phyloP scores from a whole-genome alignment of 1,140 invertebrate genomes.

The Daktulosphaira vitifoliae region DNA sequence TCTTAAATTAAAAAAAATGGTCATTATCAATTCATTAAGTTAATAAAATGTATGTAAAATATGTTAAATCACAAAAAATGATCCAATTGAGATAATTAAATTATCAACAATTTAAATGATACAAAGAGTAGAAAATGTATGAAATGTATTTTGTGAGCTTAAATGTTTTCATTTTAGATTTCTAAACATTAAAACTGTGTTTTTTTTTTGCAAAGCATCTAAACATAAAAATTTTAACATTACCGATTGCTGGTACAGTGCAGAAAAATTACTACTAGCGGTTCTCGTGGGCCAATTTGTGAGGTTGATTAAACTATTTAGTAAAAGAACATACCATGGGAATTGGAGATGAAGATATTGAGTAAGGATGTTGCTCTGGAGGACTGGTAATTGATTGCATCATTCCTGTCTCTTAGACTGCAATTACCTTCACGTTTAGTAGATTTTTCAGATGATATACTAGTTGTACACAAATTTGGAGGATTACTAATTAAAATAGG shows the following conservation, averaged over 20 bases:
- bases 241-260: slow-evolving; percentile 31
- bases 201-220: no score
- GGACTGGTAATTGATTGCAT: slow-evolving; percentile 58
- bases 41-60: no score
- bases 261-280: slow-evolving; percentile 29
- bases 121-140: no score
- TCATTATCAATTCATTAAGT: no score
- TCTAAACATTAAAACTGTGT: no score
- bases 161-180: no score
- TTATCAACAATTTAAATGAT: no score
- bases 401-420: slow-evolving; percentile 41
- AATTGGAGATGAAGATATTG: slow-evolving; percentile 89
- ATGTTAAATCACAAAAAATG: no score
- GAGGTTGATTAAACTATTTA: slow-evolving; percentile 32
- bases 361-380: slow-evolving; percentile 85
- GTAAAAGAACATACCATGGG: slow-evolving; percentile 63
- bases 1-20: no score
- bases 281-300: slow-evolving; percentile 26
- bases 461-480: not conserved
- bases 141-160: no score
- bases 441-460: slow-evolving; percentile 21
- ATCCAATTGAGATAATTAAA: no score
- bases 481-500: not conserved
- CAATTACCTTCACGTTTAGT: slow-evolving; percentile 51
- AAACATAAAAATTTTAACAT: slow-evolving; percentile 19